phyloP scores from a whole-genome alignment of 2,113 vertebrate genomes.

The Laticauda colubrina region DNA sequence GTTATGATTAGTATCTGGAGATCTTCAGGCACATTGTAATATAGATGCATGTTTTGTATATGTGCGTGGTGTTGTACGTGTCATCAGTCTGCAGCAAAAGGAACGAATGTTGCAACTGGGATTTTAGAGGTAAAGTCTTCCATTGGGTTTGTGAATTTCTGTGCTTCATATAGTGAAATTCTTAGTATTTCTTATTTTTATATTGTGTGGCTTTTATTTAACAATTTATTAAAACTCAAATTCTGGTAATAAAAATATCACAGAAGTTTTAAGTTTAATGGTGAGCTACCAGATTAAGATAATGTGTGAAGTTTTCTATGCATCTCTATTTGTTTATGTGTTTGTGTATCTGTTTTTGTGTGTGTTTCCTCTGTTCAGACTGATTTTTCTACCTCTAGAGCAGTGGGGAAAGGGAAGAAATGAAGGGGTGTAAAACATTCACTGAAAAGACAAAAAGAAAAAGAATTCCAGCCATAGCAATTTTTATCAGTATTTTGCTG shows the following conservation, averaged over 20 bases:
- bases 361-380: background rate
- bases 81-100: background rate
- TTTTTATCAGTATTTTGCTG: constrained; percentile 38
- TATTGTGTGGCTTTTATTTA: constrained; percentile 29
- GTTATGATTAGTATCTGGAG: background rate
- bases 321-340: background rate
- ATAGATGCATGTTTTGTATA: background rate
- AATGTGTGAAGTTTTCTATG: background rate
- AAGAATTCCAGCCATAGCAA: constrained; percentile 30
- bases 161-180: background rate
- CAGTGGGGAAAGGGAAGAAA: constrained; percentile 41
- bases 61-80: background rate
- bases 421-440: background rate
- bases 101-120: background rate
- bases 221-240: background rate
- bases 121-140: background rate
- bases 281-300: constrained; percentile 18
- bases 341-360: background rate
- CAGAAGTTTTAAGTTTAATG: constrained; percentile 26
- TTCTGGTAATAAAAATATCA: constrained; percentile 29
- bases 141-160: background rate
- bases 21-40: background rate
- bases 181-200: constrained; percentile 29
- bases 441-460: background rate
- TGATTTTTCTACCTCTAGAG: constrained; percentile 27